Conservation (phyloP, 2,888 invertebrate species). For the Zeuzera pyrina region DNA sequence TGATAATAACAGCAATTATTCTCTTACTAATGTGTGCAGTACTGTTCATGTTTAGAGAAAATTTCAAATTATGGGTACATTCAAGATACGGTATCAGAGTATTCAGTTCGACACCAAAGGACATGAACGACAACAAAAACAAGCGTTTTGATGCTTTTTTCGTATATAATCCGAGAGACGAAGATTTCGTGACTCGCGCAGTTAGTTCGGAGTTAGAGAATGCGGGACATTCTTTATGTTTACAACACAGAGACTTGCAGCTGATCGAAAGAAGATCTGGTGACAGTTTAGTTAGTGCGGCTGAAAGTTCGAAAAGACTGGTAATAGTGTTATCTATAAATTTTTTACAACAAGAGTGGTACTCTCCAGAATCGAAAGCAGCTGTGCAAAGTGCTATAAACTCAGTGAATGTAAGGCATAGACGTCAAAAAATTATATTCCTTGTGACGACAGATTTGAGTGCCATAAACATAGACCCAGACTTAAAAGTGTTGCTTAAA, state of each 20-base stretch:
- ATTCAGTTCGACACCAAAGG: slow-evolving; percentile 75
- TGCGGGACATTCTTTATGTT: slow-evolving; percentile 73
- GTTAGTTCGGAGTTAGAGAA: slow-evolving; percentile 84
- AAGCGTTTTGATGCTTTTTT: slow-evolving; percentile 91
- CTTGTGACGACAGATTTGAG: slow-evolving; percentile 69
- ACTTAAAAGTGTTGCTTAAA: slow-evolving; percentile 80
- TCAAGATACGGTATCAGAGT: slow-evolving; percentile 83
- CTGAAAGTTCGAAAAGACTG: slow-evolving; percentile 79
- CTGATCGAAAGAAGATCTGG: slow-evolving; percentile 71
- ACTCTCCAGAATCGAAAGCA: slow-evolving; percentile 84
- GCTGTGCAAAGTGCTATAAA: slow-evolving; percentile 82
- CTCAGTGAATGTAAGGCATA: slow-evolving; percentile 76
- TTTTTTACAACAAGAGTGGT: slow-evolving; percentile 89
- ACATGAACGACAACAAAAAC: slow-evolving; percentile 74
- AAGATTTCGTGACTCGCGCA: slow-evolving; percentile 78
- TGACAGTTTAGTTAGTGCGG: slow-evolving; percentile 68
- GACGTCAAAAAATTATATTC: slow-evolving; percentile 73
- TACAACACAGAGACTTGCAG: slow-evolving; percentile 78
- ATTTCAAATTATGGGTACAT: slow-evolving; percentile 85
- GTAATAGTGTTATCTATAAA: slow-evolving; percentile 86
- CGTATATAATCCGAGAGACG: slow-evolving; percentile 88
- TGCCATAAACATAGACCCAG: slow-evolving; percentile 80
- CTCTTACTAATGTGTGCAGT: slow-evolving; percentile 79
- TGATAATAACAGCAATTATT: slow-evolving; percentile 78
- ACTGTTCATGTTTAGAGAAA: slow-evolving; percentile 82